These are phyloP conservation scores for Pipa parva DNA, from an alignment of 2,113 vertebrate species.

Conservation along the genomic window DNA sequence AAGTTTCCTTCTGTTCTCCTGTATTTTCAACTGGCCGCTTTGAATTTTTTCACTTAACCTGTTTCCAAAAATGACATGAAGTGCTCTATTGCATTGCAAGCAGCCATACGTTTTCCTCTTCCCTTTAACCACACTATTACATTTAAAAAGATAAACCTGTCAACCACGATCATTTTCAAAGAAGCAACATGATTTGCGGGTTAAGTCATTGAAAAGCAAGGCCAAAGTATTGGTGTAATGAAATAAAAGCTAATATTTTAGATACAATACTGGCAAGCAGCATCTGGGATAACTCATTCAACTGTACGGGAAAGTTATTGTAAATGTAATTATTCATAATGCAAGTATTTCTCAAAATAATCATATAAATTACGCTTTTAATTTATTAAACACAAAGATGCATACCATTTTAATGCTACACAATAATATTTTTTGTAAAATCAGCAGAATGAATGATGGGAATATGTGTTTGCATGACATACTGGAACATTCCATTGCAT, in stretches of 20 bases:
- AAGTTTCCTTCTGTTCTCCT: too few relatives aligned
- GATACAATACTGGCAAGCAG: background rate
- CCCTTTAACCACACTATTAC: slow-evolving; percentile 57
- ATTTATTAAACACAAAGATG: too few relatives aligned
- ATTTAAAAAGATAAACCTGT: slow-evolving; percentile 60
- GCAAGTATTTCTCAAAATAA: too few relatives aligned
- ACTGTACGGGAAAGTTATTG: too few relatives aligned
- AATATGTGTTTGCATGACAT: too few relatives aligned
- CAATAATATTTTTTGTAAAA: too few relatives aligned
- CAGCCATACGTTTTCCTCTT: slow-evolving; percentile 49
- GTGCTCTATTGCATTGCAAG: slow-evolving; percentile 27
- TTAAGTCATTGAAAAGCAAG: slow-evolving; percentile 54
- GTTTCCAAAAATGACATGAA: slow-evolving; percentile 44
- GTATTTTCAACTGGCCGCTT: background rate
- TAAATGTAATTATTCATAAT: too few relatives aligned
- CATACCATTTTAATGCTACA: too few relatives aligned
- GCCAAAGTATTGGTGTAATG: slow-evolving; percentile 55
- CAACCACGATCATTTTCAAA: slow-evolving; percentile 59
- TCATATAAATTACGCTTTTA: too few relatives aligned
- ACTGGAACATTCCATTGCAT: too few relatives aligned
- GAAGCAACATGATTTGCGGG: slow-evolving; percentile 51
- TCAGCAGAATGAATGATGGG: too few relatives aligned
- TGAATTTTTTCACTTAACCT: slow-evolving; percentile 23
- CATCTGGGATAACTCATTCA: too few relatives aligned
- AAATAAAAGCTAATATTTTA: slow-evolving; percentile 54